These are phyloP conservation scores for Cremastinae sp. DNA, from an alignment of 2,888 invertebrate genomes.

Conservation along the genomic window DNA sequence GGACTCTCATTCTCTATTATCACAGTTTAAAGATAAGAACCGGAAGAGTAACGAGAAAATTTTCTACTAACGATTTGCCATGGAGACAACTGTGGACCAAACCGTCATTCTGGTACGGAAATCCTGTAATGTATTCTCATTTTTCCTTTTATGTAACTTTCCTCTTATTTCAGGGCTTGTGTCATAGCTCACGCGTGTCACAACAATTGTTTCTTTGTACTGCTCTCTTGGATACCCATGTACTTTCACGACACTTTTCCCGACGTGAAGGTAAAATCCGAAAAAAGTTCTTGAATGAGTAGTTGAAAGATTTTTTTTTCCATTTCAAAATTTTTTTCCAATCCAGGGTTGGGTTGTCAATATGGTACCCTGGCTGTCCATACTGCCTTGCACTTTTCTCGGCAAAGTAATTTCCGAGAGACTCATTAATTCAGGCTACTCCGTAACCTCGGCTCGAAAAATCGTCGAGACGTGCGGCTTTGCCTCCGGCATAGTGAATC, in stretches of 20 bases:
- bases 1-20: slow-evolving; percentile 83
- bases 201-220: slow-evolving; percentile 87
- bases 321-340: too few relatives aligned
- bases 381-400: slow-evolving; percentile 84
- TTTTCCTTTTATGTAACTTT: not conserved
- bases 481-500: slow-evolving; percentile 80
- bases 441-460: slow-evolving; percentile 82
- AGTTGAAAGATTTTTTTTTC: slow-evolving; percentile 29
- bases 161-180: slow-evolving; percentile 83
- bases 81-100: slow-evolving; percentile 83
- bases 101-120: slow-evolving; percentile 84
- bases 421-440: slow-evolving; percentile 82
- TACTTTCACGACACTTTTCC: slow-evolving; percentile 88
- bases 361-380: slow-evolving; percentile 86
- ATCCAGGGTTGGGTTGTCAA: slow-evolving; percentile 87
- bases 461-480: slow-evolving; percentile 82
- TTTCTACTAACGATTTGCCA: slow-evolving; percentile 81
- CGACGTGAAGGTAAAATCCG: slow-evolving; percentile 81
- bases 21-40: slow-evolving; percentile 79
- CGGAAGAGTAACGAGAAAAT: slow-evolving; percentile 70
- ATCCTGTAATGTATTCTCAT: not conserved
- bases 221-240: slow-evolving; percentile 88
- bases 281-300: slow-evolving; percentile 5
- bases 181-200: slow-evolving; percentile 87
- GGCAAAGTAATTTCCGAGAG: slow-evolving; percentile 84